Evolutionary conservation across 2,113 vertebrate species (phyloP), one percentile per base, ranked within the genome.

Genomic region (Lontra canadensis): DNA sequence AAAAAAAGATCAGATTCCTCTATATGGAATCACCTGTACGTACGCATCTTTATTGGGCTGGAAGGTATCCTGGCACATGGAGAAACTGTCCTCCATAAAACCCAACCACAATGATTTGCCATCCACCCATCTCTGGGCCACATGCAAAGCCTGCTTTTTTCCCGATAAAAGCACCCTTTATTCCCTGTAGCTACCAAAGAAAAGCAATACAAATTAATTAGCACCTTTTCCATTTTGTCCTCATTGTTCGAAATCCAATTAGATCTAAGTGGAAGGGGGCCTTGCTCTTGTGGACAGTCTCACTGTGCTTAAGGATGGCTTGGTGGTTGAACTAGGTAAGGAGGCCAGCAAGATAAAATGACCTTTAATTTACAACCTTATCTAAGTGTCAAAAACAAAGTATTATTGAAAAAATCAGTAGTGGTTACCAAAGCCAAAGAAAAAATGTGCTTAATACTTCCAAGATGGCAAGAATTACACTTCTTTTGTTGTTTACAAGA

Each of bases 181-280:
- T 52, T 97, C 79, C 49, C 90, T 36, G 17, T 11, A 81, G 88
- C 47, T 80, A 92, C 94, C 25, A 96, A 96, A 69, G 79, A 71
- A 92, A 97, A 87, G 65, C 92, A 97, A 96, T 85, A 90, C 87
- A 86, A 96, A 92, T 84, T 96, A 95, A 96, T 98, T 96, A 96
- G 88, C 88, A 96, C 84, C 74, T n/a, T 90, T 96, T 96, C 20
- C 39, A 55, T 86, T 94, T 93, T 90, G 96, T 88, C 29, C 44
- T 96, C 59, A 85, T 95, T 96, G 86, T 96, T 94, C 92, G 87
- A 97, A 96, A 96, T 96, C 55, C 92, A 96, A 96, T 96, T 92
- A 95, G 84, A 63, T 36, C 52, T 47, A 73, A 94, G 36, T 34
- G 12, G 61, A 88, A 61, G 6, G 42, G 55, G n/a, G 42, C 7